Evolutionary conservation across 2,888 invertebrate genomes (phyloP).

Genomic region (Nemotelus nigrinus): DNA sequence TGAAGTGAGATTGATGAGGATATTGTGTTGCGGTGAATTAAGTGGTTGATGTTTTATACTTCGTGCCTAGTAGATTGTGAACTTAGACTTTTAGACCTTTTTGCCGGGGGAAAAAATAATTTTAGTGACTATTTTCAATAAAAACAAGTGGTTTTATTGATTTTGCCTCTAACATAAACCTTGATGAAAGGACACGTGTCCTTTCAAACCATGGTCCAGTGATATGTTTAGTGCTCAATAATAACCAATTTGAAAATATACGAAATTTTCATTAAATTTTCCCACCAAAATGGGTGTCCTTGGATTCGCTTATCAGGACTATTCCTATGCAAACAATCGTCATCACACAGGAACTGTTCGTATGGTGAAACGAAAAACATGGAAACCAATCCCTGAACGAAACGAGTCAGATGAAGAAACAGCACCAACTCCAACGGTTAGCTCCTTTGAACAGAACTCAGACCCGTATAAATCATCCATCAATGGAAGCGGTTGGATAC

Average conservation of each 20-base stretch:
- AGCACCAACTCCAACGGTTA: background rate
- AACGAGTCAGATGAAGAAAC: slow-evolving; percentile 33
- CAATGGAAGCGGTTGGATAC: slow-evolving; percentile 51
- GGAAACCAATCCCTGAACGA: slow-evolving; percentile 41
- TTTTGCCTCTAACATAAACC: too few species aligned
- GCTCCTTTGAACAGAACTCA: background rate
- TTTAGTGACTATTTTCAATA: too few species aligned
- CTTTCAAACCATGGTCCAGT: too few species aligned
- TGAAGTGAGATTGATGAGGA: too few species aligned
- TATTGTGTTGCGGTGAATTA: too few species aligned
- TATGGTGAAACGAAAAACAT: slow-evolving; percentile 46
- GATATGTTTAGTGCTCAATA: background rate
- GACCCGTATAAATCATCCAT: slow-evolving; percentile 18
- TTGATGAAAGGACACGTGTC: too few species aligned
- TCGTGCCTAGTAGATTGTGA: too few species aligned
- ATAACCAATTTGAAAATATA: background rate
- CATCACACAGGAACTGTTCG: slow-evolving; percentile 46
- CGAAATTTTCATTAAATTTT: background rate
- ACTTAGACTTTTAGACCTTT: too few species aligned
- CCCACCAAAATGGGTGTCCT: slow-evolving; percentile 51
- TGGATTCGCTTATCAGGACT: slow-evolving; percentile 41
- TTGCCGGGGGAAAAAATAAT: too few species aligned
- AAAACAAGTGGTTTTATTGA: too few species aligned
- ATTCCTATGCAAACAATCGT: slow-evolving; percentile 3
- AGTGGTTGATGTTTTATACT: too few species aligned